Base-by-base conservation (phyloP, 2,888 invertebrate species). In the Anticlea derivata region DNA sequence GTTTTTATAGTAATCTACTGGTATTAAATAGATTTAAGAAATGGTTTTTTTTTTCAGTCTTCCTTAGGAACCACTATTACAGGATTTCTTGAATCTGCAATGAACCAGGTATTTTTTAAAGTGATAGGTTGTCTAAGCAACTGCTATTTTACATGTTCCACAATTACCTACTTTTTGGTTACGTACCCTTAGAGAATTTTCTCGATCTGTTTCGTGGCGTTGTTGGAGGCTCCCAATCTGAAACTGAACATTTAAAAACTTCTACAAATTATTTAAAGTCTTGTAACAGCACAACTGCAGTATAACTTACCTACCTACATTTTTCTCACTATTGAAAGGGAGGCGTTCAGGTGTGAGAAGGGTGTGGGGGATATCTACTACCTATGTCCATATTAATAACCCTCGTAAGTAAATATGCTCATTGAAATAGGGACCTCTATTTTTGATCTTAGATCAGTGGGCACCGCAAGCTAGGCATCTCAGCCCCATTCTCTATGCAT, bases 31-130 rank as follows among this genome's bases (percentile, higher is more conserved):
- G n/a, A n/a, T n/a, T n/a, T n/a, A n/a, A n/a, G n/a, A n/a, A n/a
- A n/a, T 35, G 5, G 5, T 11, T 35, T 0, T 11, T 30, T 20
- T 54, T 39, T 53, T 66, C 68, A 52, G 66, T 75, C 64, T 60
- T 80, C 74, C 23, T 78, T 56, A 33, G 84, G 84, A 23, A 85
- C 80, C 46, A 81, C 60, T 55, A 84, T 83, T 5, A 78, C 47
- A 7, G 66, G 55, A 41, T 57, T 61, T 50, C 64, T 70, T 30
- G 51, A 47, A 27, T 66, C 84, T 80, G 71, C 6, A 64, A 68
- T n/a, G 31, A 35, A 20, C n/a, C n/a, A 17, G 17, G 4, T 2
- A 3, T 17, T 3, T 17, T 17, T 17, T 17, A 17, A 4, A 17
- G 17, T 17, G 4, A 3, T 17, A 17, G 17, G 17, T 17, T n/a